These are phyloP conservation scores for Lepidothrix coronata DNA, from an alignment of 2,113 vertebrate species.

Conservation along the genomic window DNA sequence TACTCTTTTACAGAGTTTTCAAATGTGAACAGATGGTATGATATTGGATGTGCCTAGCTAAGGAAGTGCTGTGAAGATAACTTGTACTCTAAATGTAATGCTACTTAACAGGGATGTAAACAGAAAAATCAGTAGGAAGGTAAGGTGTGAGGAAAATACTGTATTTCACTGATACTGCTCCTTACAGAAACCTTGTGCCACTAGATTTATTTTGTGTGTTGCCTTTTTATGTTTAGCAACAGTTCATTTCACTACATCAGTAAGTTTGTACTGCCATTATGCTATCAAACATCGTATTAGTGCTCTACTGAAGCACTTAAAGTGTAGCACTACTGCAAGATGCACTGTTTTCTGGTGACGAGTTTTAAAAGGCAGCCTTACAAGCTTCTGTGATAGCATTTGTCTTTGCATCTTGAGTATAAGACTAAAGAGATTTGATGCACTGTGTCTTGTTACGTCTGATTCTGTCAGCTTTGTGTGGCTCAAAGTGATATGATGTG, in stretches of 20 bases:
- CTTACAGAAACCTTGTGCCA: neutral
- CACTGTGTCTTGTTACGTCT: constrained; percentile 47
- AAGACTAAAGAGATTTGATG: constrained; percentile 51
- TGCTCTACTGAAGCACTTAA: neutral
- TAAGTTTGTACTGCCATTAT: constrained; percentile 7
- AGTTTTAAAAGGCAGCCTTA: constrained; percentile 21
- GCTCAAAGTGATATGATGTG: constrained; percentile 30
- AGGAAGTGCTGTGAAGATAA: constrained; percentile 38
- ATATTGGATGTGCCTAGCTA: neutral
- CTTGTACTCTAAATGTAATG: neutral
- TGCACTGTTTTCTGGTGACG: constrained; percentile 1
- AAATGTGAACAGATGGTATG: constrained; percentile 23
- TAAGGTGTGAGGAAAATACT: neutral
- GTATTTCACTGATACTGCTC: neutral
- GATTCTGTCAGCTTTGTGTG: constrained; percentile 40
- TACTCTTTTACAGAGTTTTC: neutral
- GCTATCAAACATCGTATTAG: constrained; percentile 11
- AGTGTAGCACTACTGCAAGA: neutral
- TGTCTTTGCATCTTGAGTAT: constrained; percentile 19
- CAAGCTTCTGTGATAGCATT: neutral
- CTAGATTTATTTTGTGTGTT: constrained; percentile 25
- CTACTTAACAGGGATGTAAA: constrained; percentile 30
- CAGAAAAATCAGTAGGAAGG: constrained; percentile 6
- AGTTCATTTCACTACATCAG: neutral
- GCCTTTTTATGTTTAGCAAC: constrained; percentile 27